phyloP scores from a whole-genome alignment of 92 coral and sea anemone species.

The Pocillopora grandis region DNA sequence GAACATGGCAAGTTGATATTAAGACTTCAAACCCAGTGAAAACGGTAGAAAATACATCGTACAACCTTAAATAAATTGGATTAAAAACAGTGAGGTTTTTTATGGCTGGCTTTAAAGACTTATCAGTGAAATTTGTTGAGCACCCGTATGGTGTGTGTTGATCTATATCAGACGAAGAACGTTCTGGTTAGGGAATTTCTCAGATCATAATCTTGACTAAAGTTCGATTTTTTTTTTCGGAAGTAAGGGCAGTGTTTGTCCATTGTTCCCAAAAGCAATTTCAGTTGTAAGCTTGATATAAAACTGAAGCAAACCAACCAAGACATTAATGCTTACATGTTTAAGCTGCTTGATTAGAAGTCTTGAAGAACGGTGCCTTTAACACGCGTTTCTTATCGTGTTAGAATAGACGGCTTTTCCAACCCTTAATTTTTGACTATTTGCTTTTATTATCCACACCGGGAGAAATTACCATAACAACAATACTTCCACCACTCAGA shows the following conservation, averaged over 20 bases:
- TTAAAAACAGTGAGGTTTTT: background rate
- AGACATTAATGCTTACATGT: constrained; percentile 19
- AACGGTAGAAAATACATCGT: background rate
- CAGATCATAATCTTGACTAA: background rate
- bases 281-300: background rate
- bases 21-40: constrained; percentile 9
- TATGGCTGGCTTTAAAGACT: background rate
- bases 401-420: background rate
- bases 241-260: background rate
- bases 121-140: no score
- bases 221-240: background rate
- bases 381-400: background rate
- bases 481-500: constrained; percentile 12
- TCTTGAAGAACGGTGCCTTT: background rate
- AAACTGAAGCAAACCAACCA: background rate
- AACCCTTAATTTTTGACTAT: constrained; percentile 27
- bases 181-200: background rate
- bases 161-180: background rate
- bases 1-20: constrained; percentile 20
- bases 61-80: background rate
- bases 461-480: constrained; percentile 33
- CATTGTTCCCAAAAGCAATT: background rate
- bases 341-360: background rate
- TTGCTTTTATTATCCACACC: constrained; percentile 30
- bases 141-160: no score